Evolutionary conservation across 1,140 invertebrate species (phyloP).

Genomic region (Zelostemma sp.): DNA sequence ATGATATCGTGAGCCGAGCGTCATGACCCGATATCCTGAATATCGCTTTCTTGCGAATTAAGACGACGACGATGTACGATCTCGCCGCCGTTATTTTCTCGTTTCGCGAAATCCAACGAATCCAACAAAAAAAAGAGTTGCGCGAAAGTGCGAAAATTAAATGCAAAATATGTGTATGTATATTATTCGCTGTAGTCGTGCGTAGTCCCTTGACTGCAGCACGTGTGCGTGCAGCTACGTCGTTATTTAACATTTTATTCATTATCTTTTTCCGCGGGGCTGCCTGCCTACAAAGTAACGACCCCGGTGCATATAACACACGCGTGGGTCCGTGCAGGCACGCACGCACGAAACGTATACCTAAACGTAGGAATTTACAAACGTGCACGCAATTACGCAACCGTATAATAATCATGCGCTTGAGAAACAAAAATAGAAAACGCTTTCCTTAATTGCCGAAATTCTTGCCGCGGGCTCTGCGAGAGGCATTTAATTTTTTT

Average conservation of each 20-base stretch:
- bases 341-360: conserved; percentile 10
- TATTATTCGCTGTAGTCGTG: conserved; percentile 18
- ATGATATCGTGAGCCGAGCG: conserved; percentile 20
- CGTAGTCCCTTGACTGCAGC: conserved; percentile 27
- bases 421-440: too few species aligned
- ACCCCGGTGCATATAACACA: conserved; percentile 17
- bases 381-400: conserved; percentile 26
- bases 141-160: conserved; percentile 5
- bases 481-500: too few species aligned
- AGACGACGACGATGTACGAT: background rate
- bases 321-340: too few species aligned
- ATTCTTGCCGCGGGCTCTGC: too few species aligned
- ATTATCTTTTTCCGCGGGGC: conserved; percentile 39
- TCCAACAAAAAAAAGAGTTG: background rate
- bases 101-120: conserved; percentile 4
- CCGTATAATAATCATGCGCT: conserved; percentile 40
- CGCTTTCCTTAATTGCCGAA: conserved; percentile 1
- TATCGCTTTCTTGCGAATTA: conserved; percentile 29
- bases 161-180: background rate
- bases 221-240: conserved; percentile 26
- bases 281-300: conserved; percentile 22
- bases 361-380: background rate
- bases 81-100: conserved; percentile 12
- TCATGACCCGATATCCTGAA: conserved; percentile 21
- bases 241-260: conserved; percentile 56